Conservation (phyloP, 2,888 invertebrate genomes). For the Oscheius sp. region DNA sequence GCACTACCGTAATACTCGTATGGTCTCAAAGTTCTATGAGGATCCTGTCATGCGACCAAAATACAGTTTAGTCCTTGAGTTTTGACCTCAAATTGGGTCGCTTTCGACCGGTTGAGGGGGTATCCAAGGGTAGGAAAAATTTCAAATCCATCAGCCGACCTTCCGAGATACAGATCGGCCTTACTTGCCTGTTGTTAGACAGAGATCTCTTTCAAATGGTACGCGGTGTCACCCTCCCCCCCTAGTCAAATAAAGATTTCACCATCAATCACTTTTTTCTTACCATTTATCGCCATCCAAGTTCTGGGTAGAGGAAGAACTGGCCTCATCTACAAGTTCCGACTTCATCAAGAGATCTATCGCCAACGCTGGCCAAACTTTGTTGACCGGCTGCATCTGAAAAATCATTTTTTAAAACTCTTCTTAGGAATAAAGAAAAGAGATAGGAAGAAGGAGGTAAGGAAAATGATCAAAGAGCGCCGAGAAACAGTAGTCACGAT, state of each 20-base stretch:
- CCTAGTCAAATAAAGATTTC: background rate
- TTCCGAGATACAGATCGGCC: background rate
- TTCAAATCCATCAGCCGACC: background rate
- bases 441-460: background rate
- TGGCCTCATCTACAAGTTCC: slow-evolving; percentile 17
- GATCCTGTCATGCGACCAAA: background rate
- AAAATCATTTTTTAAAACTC: too few species aligned
- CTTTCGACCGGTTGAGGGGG: background rate
- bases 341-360: slow-evolving; percentile 23
- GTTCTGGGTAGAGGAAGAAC: background rate
- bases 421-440: background rate
- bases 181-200: background rate
- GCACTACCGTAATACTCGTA: too few species aligned
- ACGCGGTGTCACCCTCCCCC: too few species aligned
- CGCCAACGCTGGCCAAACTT: slow-evolving; percentile 18
- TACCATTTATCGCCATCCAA: slow-evolving; percentile 24
- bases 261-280: background rate
- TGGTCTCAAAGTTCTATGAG: background rate
- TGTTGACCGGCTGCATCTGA: slow-evolving; percentile 10
- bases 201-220: too few species aligned
- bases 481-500: background rate
- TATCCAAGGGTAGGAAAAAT: background rate
- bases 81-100: background rate
- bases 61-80: too few species aligned
- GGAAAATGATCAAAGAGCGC: background rate